Base-by-base conservation (phyloP, 2,888 invertebrate species). In the Thereva nobilitata region DNA sequence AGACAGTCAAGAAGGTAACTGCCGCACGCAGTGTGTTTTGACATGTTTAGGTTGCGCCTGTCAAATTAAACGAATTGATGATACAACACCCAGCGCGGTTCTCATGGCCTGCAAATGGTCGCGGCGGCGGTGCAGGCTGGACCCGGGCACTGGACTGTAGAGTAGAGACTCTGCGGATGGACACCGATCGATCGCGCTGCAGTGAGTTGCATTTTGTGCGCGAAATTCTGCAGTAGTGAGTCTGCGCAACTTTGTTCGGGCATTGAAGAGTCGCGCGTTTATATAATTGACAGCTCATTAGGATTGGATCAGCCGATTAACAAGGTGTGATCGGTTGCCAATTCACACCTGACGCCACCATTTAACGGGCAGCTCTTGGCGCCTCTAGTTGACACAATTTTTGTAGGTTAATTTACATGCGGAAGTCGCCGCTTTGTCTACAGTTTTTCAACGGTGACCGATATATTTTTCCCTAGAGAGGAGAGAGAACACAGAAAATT, bases 41-140 rank as follows among this genome's bases (percentile, higher is more conserved):
- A 80, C 80, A 80, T 80, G 80, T 80, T 80, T 80, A 79, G 80
- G 80, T 80, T 80, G 80, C 79, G 80, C 79, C 78, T 80, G 80
- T 80, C 80, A 80, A 80, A 80, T 80, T 80, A 80, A 80, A 79
- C 79, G 80, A 80, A 80, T 80, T 80, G 80, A 80, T 80, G 80
- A 80, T 80, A 80, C 80, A 79, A 80, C 80, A 80, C 80, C 80
- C 80, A 80, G 79, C 76, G 79, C 77, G 80, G 78, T 80, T 80
- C 79, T 78, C 78, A 80, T 78, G 79, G 12, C 23, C 23, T 47
- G 38, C 35, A 56, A 35, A 44, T 44, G 74, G 53, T 65, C 47
- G 41, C 38, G 41, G 56, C 44, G 53, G 41, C 47, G 37, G 59
- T 37, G 59, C 66, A 35, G 64, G 63, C 61, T 42, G 4, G 45